These are phyloP conservation scores for Scaptodrosophila latifasciaeformis DNA, from an alignment of 2,888 invertebrate genomes.

Conservation along the genomic window DNA sequence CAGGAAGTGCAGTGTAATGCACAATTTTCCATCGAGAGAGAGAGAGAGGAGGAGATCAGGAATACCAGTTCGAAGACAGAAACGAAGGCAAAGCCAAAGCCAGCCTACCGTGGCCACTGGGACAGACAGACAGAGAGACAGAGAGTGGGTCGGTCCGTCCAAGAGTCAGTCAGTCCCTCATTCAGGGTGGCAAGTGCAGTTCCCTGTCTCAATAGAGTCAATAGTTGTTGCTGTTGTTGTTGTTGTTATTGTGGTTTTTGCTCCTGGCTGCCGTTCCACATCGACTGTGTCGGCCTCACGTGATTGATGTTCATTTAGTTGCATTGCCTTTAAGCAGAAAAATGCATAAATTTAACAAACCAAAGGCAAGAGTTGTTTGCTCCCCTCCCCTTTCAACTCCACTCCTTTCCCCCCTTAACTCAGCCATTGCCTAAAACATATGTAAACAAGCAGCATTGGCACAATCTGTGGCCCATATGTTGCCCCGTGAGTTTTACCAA, in stretches of 20 bases:
- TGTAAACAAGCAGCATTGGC: slow-evolving; percentile 51
- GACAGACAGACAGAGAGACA: background rate
- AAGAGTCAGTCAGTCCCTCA: background rate
- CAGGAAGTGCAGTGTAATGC: slow-evolving; percentile 61
- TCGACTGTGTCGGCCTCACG: slow-evolving; percentile 52
- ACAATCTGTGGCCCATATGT: slow-evolving; percentile 66
- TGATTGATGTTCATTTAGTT: slow-evolving; percentile 71
- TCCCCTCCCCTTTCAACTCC: background rate
- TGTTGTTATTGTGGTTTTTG: slow-evolving; percentile 22
- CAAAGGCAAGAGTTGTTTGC: slow-evolving; percentile 29
- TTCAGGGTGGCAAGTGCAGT: slow-evolving; percentile 51
- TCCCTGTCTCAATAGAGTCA: slow-evolving; percentile 20
- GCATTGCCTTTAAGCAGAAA: slow-evolving; percentile 70
- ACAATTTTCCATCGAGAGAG: slow-evolving; percentile 32
- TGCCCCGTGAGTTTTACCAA: slow-evolving; percentile 41
- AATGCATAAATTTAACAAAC: slow-evolving; percentile 69
- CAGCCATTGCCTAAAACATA: background rate
- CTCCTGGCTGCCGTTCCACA: slow-evolving; percentile 10
- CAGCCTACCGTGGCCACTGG: too few species aligned
- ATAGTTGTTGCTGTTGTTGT: slow-evolving; percentile 20
- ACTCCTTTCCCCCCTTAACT: background rate
- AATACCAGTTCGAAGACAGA: background rate
- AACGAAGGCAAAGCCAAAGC: background rate
- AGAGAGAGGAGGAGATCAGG: slow-evolving; percentile 11
- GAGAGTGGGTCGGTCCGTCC: background rate